phyloP scores from a whole-genome alignment of 2,113 vertebrate genomes.

The Rhabdornis inornatus region DNA sequence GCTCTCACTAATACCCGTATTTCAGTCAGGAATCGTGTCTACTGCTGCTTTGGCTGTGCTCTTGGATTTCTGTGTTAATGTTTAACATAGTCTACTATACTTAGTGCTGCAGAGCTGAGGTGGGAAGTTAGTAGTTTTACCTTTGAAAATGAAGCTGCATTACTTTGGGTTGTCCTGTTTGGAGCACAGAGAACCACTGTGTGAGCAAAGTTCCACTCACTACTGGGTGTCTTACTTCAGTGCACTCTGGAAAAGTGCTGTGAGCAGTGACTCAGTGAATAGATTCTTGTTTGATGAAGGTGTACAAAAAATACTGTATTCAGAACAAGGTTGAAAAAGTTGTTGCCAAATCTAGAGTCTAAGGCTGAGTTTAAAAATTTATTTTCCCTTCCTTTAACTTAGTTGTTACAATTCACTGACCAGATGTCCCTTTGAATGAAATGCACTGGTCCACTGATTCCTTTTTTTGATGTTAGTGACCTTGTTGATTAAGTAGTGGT shows the following conservation, averaged over 20 bases:
- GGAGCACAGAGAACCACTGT: neutral
- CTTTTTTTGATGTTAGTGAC: neutral
- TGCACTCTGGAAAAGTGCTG: neutral
- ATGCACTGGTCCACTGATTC: neutral
- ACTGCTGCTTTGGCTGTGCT: neutral
- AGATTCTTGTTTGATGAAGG: neutral
- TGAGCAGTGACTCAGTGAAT: neutral
- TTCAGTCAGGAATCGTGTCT: neutral
- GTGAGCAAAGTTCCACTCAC: neutral
- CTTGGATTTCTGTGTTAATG: neutral
- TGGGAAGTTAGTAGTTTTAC: neutral
- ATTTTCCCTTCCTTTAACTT: neutral
- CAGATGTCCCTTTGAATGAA: neutral
- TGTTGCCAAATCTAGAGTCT: neutral
- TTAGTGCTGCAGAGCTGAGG: neutral
- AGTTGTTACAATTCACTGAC: neutral
- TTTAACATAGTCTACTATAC: neutral
- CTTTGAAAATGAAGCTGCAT: neutral
- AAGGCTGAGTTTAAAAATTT: neutral
- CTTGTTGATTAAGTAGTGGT: neutral
- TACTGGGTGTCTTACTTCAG: rapidly evolving
- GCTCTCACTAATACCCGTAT: neutral
- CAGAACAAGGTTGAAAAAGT: neutral
- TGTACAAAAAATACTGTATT: neutral
- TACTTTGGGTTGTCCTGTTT: neutral